Evolutionary conservation across 2,113 vertebrate species (phyloP).

Genomic region (Phycodurus eques): DNA sequence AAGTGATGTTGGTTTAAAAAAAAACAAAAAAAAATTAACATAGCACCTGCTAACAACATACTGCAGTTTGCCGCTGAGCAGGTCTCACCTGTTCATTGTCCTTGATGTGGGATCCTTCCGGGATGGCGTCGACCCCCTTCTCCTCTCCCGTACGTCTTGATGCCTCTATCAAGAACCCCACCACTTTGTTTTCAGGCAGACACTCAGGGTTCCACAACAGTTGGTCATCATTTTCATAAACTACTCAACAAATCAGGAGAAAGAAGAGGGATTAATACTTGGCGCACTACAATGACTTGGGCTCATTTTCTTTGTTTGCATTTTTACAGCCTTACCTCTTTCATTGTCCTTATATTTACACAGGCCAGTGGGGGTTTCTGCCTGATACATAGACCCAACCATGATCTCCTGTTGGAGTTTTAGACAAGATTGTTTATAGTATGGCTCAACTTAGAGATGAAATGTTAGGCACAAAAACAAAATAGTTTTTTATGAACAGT

Average conservation of each 20-base stretch:
- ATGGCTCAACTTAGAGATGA: neutral
- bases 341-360: slow-evolving; percentile 94
- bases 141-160: slow-evolving; percentile 89
- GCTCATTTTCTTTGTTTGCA: slow-evolving; percentile 4
- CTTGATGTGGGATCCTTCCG: slow-evolving; percentile 92
- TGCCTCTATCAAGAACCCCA: slow-evolving; percentile 89
- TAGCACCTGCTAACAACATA: too few relatives aligned
- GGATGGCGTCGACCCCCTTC: slow-evolving; percentile 89
- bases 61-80: neutral
- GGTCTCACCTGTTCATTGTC: slow-evolving; percentile 90
- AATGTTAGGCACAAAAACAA: too few relatives aligned
- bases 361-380: slow-evolving; percentile 89
- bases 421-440: neutral
- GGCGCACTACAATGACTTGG: neutral
- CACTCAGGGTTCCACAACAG: slow-evolving; percentile 93
- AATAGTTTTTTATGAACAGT: too few relatives aligned
- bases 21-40: too few relatives aligned
- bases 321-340: slow-evolving; percentile 76
- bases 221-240: slow-evolving; percentile 97
- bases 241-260: slow-evolving; percentile 44
- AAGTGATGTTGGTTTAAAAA: neutral
- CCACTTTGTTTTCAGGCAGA: slow-evolving; percentile 86
- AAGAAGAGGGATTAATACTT: neutral
- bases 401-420: slow-evolving; percentile 87
- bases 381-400: slow-evolving; percentile 99